Conservation (phyloP, 2,888 invertebrate species). For the Mesochorus sp. region DNA sequence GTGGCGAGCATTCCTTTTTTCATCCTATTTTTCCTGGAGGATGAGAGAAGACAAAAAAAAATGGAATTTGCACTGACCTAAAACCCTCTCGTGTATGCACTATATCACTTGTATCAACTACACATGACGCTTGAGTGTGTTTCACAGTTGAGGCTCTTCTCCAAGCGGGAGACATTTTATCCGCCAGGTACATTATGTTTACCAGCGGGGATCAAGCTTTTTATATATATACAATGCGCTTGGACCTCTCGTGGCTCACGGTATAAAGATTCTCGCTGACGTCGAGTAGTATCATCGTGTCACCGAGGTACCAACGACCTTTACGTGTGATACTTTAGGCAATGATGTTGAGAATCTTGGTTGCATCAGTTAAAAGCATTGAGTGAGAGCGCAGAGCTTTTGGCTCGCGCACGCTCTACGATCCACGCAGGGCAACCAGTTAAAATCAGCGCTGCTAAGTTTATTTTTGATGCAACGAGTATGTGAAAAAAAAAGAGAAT, state of each 20-base stretch:
- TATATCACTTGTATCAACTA: background rate
- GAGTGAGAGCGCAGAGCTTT: background rate
- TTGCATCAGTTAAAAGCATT: constrained; percentile 34
- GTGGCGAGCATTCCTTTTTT: background rate
- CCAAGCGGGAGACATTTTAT: constrained; percentile 5
- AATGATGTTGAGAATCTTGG: constrained; percentile 22
- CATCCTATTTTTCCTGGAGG: too few relatives aligned
- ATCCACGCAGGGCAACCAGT: background rate
- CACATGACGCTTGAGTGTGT: background rate
- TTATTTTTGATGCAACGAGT: constrained; percentile 48
- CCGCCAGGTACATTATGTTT: background rate
- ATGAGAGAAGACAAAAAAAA: background rate
- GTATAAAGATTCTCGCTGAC: constrained; percentile 11
- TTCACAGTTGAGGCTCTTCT: background rate
- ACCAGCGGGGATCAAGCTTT: background rate
- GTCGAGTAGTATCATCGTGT: background rate
- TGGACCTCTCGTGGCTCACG: background rate
- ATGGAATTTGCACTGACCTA: background rate
- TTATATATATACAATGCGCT: background rate
- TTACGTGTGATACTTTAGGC: constrained; percentile 5
- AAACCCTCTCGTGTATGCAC: background rate
- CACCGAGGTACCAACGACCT: constrained; percentile 11
- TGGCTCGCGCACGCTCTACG: background rate
- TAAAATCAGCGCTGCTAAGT: constrained; percentile 13
- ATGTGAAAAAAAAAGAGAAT: background rate